Evolutionary conservation across 2,113 vertebrate species (phyloP), one percentile per base, ranked within the genome.

Genomic region (Paracanthobrama guichenoti): DNA sequence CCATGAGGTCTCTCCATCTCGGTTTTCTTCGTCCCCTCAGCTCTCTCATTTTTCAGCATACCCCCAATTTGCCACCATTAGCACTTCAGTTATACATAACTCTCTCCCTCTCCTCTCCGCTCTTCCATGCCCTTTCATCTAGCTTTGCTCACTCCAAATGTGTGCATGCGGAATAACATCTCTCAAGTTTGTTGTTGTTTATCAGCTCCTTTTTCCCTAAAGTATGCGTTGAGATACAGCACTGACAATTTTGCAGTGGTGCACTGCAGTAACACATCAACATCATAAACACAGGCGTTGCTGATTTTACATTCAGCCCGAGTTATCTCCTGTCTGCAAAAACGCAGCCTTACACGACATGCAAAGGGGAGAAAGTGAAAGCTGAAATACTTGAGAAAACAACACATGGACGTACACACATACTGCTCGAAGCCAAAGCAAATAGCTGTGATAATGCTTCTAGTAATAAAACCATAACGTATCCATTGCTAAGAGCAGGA

Each of bases 131-230:
- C 42, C 60, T 88, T 88, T 88, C 46, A 86, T 86, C 84, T 83
- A 44, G 24, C 66, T 3, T 64, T 67, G 67, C 76, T 80, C 75
- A 48, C 18, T 66, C 60, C n/a, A 24, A 53, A 60, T 24, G 57
- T 53, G 14, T 75, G 55, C 24, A 14, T 31, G 59, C 11, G 31
- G 48, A 50, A 76, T 35, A 80, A 42, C 24, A 26, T 84, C 60
- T 85, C 75, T 88, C 44, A 53, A 59, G 87, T 81, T 85, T 85
- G 85, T 62, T 85, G 73, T 79, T 87, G 77, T 88, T 88, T 78
- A 82, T 82, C 72, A 62, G 48, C 48, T 69, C 18, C 18, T 11
- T 78, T 83, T 85, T 78, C 75, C 48, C 69, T 79, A 74, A 88
- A 46, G 48, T 79, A 42, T 50, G 67, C 67, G 69, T 66, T 35